phyloP scores from a whole-genome alignment of 2,113 vertebrate species.

The Semicossyphus pulcher region DNA sequence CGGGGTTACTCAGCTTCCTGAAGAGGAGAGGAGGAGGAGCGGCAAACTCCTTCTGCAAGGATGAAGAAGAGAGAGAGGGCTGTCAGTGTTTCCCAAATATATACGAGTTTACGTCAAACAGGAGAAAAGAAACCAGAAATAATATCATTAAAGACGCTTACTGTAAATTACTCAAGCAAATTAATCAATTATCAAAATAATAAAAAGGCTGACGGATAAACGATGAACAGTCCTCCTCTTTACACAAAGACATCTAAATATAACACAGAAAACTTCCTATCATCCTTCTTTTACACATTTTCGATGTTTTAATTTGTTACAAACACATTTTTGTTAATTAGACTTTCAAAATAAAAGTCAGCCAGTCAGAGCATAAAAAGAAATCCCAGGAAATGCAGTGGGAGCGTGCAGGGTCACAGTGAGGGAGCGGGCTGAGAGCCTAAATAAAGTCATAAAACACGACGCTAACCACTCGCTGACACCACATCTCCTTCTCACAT shows the following conservation, averaged over 20 bases:
- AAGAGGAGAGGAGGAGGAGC: constrained; percentile 89
- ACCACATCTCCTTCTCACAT: neutral
- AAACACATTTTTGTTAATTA: neutral
- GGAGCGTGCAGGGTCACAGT: neutral
- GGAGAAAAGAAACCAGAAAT: too few species aligned
- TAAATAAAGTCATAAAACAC: constrained; percentile 13
- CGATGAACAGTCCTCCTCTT: too few species aligned
- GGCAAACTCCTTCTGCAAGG: constrained; percentile 84
- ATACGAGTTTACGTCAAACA: too few species aligned
- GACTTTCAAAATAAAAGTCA: neutral
- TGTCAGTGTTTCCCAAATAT: too few species aligned
- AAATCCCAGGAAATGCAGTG: neutral
- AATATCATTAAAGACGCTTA: too few species aligned
- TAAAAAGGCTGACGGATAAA: too few species aligned
- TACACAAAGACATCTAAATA: too few species aligned
- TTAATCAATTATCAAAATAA: too few species aligned
- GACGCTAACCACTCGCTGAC: constrained; percentile 2
- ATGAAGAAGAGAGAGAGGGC: neutral
- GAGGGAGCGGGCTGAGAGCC: constrained; percentile 1
- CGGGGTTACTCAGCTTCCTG: constrained; percentile 96
- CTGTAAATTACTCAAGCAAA: too few species aligned
- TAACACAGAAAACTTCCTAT: too few species aligned
- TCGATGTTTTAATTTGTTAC: neutral
- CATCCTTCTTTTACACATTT: too few species aligned
- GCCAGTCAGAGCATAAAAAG: neutral